Base-by-base conservation (phyloP, 2,113 vertebrate genomes). In the Centropristis striata region DNA sequence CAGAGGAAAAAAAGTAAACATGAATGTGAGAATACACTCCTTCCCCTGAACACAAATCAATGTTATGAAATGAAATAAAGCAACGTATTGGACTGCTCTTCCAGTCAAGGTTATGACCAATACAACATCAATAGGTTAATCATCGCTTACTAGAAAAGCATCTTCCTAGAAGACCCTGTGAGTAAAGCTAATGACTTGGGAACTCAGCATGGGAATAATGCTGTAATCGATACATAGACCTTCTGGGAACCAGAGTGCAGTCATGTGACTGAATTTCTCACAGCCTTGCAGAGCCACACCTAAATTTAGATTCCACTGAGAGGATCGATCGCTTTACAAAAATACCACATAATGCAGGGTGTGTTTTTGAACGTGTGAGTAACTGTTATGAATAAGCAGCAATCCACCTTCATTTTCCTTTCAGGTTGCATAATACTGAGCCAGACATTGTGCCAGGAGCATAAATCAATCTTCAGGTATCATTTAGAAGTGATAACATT, bases 231-330 rank as follows among this genome's bases (percentile, higher is more conserved):
- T 93, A 74, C 39, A 53, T 28, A 84, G 75, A 58, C 57, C 77
- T 87, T 89, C 76, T 88, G 84, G 87, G 83, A 94, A 92, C 83
- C 37, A 6, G 73, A 85, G 80, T 59, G 21, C 16, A 66, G 69
- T 78, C 77, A 90, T 51, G 51, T 80, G 84, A 82, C 18, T 8
- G 44, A 83, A 60, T 65, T 75, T 86, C 82, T 71, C 75, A 74
- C 23, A 81, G 69, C 72, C 39, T 70, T 28, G 7, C 42, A 65
- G 59, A 80, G 80, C 36, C 80, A 42, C 80, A 47, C 78, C 80
- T 85, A 82, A 83, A 59, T 90, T 90, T 85, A 90, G 91, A 85
- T 84, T 86, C 83, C 76, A 60, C 73, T 25, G 76, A 51, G 15
- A 54, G 21, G 78, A 90, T 92, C 68, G 42, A 91, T 88, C 8